These are phyloP conservation scores for Tringa solitaria DNA, from an alignment of 2,113 vertebrate species.

Conservation along the genomic window DNA sequence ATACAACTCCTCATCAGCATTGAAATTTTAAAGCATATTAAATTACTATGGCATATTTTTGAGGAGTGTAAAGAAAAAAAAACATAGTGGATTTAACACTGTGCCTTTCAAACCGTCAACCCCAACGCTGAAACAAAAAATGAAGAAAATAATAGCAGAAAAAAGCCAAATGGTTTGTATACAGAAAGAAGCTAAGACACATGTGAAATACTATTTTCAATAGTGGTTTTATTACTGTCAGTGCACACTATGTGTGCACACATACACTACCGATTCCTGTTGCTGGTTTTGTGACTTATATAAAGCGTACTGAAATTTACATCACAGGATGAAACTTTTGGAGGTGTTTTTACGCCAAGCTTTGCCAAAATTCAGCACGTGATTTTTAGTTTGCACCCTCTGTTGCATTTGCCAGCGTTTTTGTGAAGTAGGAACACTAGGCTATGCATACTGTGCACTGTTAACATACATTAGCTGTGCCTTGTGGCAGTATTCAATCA, in stretches of 20 bases:
- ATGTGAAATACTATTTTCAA: slow-evolving; percentile 1
- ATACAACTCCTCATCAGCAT: slow-evolving; percentile 43
- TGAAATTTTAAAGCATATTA: slow-evolving; percentile 65
- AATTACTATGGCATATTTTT: slow-evolving; percentile 38
- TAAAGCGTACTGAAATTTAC: slow-evolving; percentile 26
- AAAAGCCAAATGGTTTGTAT: not conserved
- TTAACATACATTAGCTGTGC: slow-evolving; percentile 30
- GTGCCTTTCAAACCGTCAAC: not conserved
- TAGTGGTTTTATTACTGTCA: slow-evolving; percentile 5
- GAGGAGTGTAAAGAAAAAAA: not conserved
- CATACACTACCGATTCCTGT: not conserved
- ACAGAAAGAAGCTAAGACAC: not conserved
- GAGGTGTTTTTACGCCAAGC: slow-evolving; percentile 22
- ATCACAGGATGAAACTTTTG: slow-evolving; percentile 30
- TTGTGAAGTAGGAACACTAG: not conserved
- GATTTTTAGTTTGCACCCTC: slow-evolving; percentile 20
- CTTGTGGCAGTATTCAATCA: slow-evolving; percentile 58
- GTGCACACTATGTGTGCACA: not conserved
- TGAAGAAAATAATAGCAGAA: not conserved
- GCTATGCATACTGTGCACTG: slow-evolving; percentile 26
- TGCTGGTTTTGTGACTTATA: slow-evolving; percentile 34
- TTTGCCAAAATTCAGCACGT: slow-evolving; percentile 48
- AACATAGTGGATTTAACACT: not conserved
- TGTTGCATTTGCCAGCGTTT: slow-evolving; percentile 44
- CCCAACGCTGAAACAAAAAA: not conserved